Evolutionary conservation across 2,113 vertebrate species (phyloP), one percentile per base, ranked within the genome.

Genomic region (Cynocephalus volans): DNA sequence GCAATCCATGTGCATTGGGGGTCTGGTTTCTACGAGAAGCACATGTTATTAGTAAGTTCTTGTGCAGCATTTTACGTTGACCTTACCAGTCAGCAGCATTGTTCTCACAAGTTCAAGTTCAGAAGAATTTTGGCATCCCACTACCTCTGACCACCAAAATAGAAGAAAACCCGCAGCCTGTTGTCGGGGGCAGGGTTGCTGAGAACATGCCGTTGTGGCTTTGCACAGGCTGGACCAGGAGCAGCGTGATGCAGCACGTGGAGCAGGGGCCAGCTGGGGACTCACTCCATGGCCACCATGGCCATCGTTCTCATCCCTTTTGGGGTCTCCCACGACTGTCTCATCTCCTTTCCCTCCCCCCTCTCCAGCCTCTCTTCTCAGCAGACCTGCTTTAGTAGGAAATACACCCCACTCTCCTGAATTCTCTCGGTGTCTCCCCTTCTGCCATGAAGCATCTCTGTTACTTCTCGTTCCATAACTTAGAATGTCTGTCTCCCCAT

Each of bases 201-300:
- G 23, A 77, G 81, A 75, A 64, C 60, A 1, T 24, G 24, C 21
- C 48, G 41, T 7, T 33, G 12, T 6, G 28, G 50, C 50, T 14
- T 28, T 19, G 23, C 8, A 6, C 10, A 9, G 60, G 52, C 80
- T 23, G 28, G 65, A 3, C 19, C 14, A 0, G 1, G 24, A 62
- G 54, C 67, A 23, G 19, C 48, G 91, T 3, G 6, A 19, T 0
- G 0, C 28, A 17, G 18, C 6, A 1, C 13, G 3, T 19, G 24
- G 65, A 58, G 36, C 33, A 23, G 56, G 52, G 67, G 45, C 62
- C 8, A 6, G 54, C 65, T 36, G 1, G 33, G n/a, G 23, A 5
- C 70, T 48, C 26, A 26, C 8, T n/a, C 41, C 4, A 8, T 45
- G 82, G 21, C 52, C 75, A 17, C 54, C 5, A 5, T 13, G 21